phyloP scores from a whole-genome alignment of 2,888 invertebrate genomes.

The Stenichneumon culpator region DNA sequence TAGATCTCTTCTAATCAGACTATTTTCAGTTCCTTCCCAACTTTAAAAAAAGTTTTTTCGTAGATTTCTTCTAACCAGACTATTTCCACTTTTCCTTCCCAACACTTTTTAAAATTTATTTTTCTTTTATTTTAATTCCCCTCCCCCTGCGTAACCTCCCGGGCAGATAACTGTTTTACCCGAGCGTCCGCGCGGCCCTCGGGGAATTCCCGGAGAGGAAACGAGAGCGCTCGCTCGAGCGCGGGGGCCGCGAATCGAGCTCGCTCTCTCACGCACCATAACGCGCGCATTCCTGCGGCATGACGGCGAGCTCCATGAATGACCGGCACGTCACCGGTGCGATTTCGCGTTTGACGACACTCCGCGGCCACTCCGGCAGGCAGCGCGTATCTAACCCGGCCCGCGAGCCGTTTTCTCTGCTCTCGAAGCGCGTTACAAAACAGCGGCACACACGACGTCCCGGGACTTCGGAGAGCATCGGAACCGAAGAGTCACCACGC shows the following conservation, averaged over 20 bases:
- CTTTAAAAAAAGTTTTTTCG: too few relatives aligned
- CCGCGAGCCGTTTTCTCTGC: conserved; percentile 27
- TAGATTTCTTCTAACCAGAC: too few relatives aligned
- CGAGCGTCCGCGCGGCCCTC: background rate
- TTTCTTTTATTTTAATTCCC: background rate
- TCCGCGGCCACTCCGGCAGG: conserved; percentile 65
- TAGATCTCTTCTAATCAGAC: too few relatives aligned
- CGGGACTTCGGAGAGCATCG: conserved; percentile 45
- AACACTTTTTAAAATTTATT: too few relatives aligned
- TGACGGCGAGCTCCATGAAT: conserved; percentile 83
- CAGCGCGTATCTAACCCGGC: conserved; percentile 36
- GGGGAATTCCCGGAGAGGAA: conserved; percentile 13
- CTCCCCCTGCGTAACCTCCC: background rate
- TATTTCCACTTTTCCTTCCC: too few relatives aligned
- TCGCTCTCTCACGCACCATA: conserved; percentile 47
- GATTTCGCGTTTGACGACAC: conserved; percentile 76
- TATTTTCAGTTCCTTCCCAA: too few relatives aligned
- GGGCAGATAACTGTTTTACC: background rate
- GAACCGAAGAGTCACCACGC: conserved; percentile 52
- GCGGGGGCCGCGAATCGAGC: conserved; percentile 36
- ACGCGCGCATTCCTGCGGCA: conserved; percentile 80
- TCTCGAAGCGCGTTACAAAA: conserved; percentile 41
- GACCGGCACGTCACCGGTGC: conserved; percentile 81
- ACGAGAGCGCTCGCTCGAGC: conserved; percentile 36
- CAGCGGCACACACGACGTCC: conserved; percentile 20